Evolutionary conservation across 2,888 invertebrate species (phyloP).

Genomic region (Sepioteuthis lessoniana): DNA sequence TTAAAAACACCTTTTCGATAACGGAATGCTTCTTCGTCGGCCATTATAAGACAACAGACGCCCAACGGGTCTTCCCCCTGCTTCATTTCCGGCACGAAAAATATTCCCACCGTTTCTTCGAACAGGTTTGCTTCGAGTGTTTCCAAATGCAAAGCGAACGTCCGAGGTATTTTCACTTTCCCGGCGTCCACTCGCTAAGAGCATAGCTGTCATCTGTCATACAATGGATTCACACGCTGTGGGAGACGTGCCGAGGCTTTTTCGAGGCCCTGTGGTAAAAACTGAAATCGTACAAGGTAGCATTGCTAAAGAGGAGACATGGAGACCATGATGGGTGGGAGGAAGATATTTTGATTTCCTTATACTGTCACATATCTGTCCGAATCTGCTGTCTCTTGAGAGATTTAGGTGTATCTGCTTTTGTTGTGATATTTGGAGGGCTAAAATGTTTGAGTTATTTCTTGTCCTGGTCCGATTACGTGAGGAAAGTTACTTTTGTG

Average conservation of each 20-base stretch:
- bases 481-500: not conserved
- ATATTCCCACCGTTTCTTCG: not conserved
- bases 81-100: constrained; percentile 8
- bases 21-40: not conserved
- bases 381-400: not conserved
- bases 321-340: not conserved
- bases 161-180: not conserved
- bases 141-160: constrained; percentile 6
- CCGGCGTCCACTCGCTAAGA: constrained; percentile 10
- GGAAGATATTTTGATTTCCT: constrained; percentile 14
- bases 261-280: not conserved
- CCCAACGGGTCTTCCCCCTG: not conserved
- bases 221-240: not conserved
- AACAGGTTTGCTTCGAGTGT: not conserved
- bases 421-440: not conserved
- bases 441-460: not conserved
- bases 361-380: not conserved
- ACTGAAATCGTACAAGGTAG: not conserved
- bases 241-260: not conserved
- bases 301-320: not conserved
- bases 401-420: not conserved
- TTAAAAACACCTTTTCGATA: not conserved
- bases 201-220: not conserved
- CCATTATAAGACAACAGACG: not conserved
- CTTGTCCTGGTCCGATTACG: not conserved